Base-by-base conservation (phyloP, 92 coral and sea anemone genomes). In the Micromussa lordhowensis region DNA sequence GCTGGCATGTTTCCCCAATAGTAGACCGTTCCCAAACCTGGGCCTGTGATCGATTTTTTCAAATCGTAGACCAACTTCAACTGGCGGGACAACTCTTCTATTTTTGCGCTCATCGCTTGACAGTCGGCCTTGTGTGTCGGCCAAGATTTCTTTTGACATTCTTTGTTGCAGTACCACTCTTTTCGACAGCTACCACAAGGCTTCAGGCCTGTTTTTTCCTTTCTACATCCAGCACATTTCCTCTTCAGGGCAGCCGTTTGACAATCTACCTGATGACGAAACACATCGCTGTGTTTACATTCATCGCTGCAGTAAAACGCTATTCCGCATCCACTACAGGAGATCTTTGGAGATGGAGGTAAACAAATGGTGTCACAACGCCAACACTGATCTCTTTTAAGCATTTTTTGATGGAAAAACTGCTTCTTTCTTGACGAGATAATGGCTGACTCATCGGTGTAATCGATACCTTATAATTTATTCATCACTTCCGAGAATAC, bases 1-100 rank as follows among this genome's bases (percentile, higher is more conserved):
- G 95, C 95, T 30, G 96, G 96, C 4, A 54, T 53, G 79, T 94
- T 92, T 7, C 96, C 96, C 95, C 93, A 94, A 80, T 92, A 94
- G 69, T 94, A 94, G 58, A 64, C 35, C 9, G 58, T 28, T 30
- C 49, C 51, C 40, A n/a, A 31, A 34, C 71, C 69, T 22, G 34
- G 48, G 55, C n/a, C 51, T 8, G 12, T 7, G 12, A 44, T 4
- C 51, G 8, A 6, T 44, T 44, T 19, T 3, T 28, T 13, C 3
- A 2, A 5, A 36, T 63, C 24, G 58, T 51, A 57, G 49, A 26
- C 19, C 3, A 36, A 2, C 34, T 58, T 59, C 83, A 55, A n/a
- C 32, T 22, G 53, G 9, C 74, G 71, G 18, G 68, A 53, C 40
- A 68, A 73, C 54, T 73, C 70, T 31, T 55, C 83, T 53, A 30